Conservation (phyloP, 2,797 vertebrate species). For the Parauchenoglanis punctatus region DNA sequence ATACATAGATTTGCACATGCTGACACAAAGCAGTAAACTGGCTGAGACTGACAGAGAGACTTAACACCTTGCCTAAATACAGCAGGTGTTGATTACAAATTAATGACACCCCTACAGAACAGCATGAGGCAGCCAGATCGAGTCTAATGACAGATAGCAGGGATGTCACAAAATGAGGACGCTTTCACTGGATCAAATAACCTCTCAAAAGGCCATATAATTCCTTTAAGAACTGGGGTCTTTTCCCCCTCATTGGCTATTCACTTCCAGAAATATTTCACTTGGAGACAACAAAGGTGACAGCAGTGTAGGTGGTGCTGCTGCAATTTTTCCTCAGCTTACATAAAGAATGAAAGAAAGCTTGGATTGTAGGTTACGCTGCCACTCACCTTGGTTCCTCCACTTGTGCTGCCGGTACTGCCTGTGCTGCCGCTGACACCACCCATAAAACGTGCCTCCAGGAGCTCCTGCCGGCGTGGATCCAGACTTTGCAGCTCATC, state of each 20-base stretch:
- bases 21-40: slow-evolving; percentile 22
- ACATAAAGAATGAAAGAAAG: background rate
- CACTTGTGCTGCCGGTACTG: slow-evolving; percentile 94
- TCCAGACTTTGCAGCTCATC: slow-evolving; percentile 99
- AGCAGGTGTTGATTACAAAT: slow-evolving; percentile 45
- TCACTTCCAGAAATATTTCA: slow-evolving; percentile 1
- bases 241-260: background rate
- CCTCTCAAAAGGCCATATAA: slow-evolving; percentile 13
- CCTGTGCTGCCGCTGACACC: slow-evolving; percentile 94
- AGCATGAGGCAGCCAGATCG: background rate
- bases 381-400: slow-evolving; percentile 91
- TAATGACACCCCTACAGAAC: slow-evolving; percentile 32
- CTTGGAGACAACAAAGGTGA: background rate
- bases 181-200: slow-evolving; percentile 18
- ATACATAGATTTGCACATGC: slow-evolving; percentile 25
- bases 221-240: background rate
- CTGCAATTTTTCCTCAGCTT: slow-evolving; percentile 20
- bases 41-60: background rate
- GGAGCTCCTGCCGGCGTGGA: slow-evolving; percentile 94
- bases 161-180: slow-evolving; percentile 15
- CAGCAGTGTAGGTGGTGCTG: background rate
- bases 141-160: slow-evolving; percentile 12
- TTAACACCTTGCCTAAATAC: slow-evolving; percentile 34
- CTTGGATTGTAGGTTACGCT: background rate
- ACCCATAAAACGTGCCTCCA: slow-evolving; percentile 96